Evolutionary conservation across 2,113 vertebrate genomes (phyloP).

Genomic region (Triplophysa rosa): DNA sequence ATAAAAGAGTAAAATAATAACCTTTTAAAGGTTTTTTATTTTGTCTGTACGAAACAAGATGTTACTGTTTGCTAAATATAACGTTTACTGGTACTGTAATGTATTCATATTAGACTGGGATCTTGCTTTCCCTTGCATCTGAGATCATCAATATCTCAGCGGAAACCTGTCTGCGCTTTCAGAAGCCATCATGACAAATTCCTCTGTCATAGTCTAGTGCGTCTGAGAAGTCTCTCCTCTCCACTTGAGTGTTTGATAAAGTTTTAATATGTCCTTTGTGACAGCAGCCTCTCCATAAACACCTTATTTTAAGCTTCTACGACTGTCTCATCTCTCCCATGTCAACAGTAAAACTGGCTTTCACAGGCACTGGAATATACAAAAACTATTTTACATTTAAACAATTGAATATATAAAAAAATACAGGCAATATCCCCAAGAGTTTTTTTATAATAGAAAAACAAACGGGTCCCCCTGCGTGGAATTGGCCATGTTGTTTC

Average conservation of each 20-base stretch:
- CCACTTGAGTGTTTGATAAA: constrained; percentile 16
- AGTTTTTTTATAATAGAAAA: no score
- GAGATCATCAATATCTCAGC: neutral
- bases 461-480: no score
- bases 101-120: neutral
- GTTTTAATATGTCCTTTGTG: constrained; percentile 32
- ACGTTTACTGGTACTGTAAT: no score
- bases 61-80: no score
- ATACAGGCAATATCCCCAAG: no score
- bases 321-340: neutral
- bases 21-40: no score
- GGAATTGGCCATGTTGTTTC: no score
- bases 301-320: constrained; percentile 2
- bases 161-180: neutral
- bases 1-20: no score
- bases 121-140: neutral
- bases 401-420: no score
- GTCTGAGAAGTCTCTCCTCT: constrained; percentile 26
- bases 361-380: neutral
- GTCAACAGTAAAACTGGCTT: neutral
- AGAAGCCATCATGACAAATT: neutral
- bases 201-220: neutral
- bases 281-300: neutral
- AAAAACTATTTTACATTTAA: neutral
- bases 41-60: no score